Evolutionary conservation across 2,113 vertebrate genomes (phyloP).

Genomic region (Eudorcas thomsonii): DNA sequence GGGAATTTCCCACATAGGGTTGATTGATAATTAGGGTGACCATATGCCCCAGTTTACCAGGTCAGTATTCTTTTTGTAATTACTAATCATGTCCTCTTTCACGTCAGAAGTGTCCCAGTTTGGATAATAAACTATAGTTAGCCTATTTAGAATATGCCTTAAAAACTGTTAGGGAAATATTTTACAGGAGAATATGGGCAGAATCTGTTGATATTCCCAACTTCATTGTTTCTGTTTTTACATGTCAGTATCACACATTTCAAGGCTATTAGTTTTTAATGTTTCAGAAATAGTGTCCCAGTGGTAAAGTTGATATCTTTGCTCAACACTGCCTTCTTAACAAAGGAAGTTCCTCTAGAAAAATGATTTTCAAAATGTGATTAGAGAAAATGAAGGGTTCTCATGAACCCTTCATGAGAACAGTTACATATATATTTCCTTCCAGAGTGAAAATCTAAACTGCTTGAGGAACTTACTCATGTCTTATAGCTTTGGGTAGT

Average conservation of each 20-base stretch:
- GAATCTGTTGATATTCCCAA: background rate
- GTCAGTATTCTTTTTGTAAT: background rate
- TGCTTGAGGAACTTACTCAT: background rate
- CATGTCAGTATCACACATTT: background rate
- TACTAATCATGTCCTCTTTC: background rate
- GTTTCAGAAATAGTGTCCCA: background rate
- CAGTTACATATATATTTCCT: background rate
- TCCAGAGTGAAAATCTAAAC: background rate
- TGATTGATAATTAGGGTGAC: background rate
- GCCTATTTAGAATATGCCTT: slow-evolving; percentile 13
- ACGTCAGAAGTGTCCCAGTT: background rate
- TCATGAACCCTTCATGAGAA: too few relatives aligned
- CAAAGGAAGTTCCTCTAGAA: slow-evolving; percentile 12
- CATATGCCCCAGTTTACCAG: background rate
- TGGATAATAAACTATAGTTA: slow-evolving; percentile 18
- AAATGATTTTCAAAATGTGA: background rate
- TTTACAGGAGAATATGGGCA: background rate
- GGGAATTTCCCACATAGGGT: background rate
- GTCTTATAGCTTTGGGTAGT: background rate
- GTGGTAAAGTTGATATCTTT: background rate
- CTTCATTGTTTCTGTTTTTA: background rate
- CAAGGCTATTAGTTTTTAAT: background rate
- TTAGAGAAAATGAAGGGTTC: background rate
- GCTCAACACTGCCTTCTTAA: slow-evolving; percentile 6
- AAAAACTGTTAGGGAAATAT: background rate